Conservation (phyloP, 2,113 vertebrate genomes). For the Orientallactaga bullata region DNA sequence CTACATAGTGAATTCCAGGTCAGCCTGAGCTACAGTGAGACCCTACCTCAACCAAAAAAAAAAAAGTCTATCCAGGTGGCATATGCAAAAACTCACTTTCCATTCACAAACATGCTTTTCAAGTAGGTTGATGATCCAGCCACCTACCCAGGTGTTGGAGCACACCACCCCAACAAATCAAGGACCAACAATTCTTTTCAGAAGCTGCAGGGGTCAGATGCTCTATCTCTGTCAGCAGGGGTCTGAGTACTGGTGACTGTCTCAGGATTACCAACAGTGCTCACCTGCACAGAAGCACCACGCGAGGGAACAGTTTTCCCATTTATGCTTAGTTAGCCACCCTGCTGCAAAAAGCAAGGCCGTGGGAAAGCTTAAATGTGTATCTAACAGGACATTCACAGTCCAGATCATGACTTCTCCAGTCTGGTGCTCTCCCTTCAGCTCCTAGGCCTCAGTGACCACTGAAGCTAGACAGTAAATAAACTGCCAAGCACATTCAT, state of each 20-base stretch:
- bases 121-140: neutral
- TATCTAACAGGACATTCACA: neutral
- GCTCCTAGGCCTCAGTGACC: neutral
- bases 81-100: neutral
- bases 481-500: constrained; percentile 1
- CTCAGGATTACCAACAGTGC: neutral
- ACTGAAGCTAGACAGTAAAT: neutral
- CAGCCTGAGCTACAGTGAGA: no score
- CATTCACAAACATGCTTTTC: neutral
- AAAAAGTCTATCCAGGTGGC: neutral
- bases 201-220: neutral
- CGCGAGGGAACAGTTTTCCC: neutral
- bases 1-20: no score
- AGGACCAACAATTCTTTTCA: neutral
- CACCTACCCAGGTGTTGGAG: neutral
- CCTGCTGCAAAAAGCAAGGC: neutral
- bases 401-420: constrained; percentile 8
- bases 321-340: neutral
- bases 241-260: neutral
- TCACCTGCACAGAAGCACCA: neutral
- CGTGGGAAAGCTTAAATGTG: neutral
- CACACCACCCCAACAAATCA: neutral
- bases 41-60: no score
- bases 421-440: neutral
- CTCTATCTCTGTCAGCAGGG: neutral